Evolutionary conservation across 92 coral and sea anemone species (phyloP).

Genomic region (Parazoanthus darwini): DNA sequence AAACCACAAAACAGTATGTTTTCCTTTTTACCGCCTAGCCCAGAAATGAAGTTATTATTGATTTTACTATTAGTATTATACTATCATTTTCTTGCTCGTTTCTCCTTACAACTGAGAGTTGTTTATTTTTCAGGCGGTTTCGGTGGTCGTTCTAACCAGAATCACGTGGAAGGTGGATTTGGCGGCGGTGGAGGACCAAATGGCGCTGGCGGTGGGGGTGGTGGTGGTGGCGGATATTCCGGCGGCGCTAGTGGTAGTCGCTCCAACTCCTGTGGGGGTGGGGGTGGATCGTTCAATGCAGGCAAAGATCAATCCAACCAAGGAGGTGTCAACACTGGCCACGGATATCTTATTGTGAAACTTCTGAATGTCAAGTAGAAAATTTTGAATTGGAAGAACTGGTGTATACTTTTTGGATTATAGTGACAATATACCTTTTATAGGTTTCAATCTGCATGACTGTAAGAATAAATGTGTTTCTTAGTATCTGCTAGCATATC

Average conservation of each 20-base stretch:
- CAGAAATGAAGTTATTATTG: no score
- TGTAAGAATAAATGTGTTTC: no score
- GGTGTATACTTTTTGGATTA: not conserved
- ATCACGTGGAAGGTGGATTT: conserved; percentile 84
- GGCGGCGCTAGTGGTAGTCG: conserved; percentile 96
- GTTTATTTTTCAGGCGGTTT: conserved; percentile 56
- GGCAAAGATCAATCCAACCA: conserved; percentile 80
- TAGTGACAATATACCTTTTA: not conserved
- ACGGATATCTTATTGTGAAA: conserved; percentile 74
- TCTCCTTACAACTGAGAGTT: not conserved
- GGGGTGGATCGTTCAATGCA: conserved; percentile 81
- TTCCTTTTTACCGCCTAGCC: no score
- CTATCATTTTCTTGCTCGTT: not conserved
- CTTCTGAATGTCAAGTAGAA: conserved; percentile 65
- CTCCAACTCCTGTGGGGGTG: conserved; percentile 95
- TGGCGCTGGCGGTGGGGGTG: conserved; percentile 94
- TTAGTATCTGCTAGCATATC: not conserved
- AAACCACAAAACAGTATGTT: no score
- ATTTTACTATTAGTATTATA: not conserved
- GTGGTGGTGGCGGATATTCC: conserved; percentile 94
- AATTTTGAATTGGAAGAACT: no score
- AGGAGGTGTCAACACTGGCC: conserved; percentile 71
- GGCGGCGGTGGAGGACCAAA: conserved; percentile 96
- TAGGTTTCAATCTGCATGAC: not conserved
- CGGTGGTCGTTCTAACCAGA: conserved; percentile 87